Percentiles rank a stretch among this genome's conserved stretches.
Conservation (phyloP, 2,113 vertebrate genomes). For the Amia ocellicauda region DNA sequence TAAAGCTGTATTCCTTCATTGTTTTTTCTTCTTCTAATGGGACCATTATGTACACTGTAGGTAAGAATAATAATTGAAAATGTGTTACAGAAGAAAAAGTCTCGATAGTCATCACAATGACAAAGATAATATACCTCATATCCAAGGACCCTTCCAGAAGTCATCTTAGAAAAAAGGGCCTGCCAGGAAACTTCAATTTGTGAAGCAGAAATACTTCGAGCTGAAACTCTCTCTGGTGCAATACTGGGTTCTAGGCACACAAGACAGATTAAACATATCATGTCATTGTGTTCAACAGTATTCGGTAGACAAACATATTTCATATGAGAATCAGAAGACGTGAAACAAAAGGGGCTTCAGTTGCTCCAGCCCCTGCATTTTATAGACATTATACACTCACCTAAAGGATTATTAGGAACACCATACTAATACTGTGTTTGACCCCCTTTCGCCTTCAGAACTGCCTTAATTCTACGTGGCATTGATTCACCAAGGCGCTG, state of each 20-base stretch:
- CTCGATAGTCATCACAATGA: constrained; percentile 1
- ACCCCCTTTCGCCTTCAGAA: no score
- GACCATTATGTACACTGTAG: not conserved
- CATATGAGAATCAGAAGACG: no score
- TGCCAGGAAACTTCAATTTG: constrained; percentile 85
- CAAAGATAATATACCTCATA: constrained; percentile 78
- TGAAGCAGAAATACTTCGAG: constrained; percentile 78
- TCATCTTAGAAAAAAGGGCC: constrained; percentile 64
- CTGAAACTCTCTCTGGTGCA: constrained; percentile 70
- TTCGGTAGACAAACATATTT: constrained; percentile 44
- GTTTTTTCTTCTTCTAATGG: not conserved
- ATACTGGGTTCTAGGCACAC: constrained; percentile 76
- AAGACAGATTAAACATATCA: constrained; percentile 37
- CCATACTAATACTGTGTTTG: no score
- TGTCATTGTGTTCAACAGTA: constrained; percentile 33
- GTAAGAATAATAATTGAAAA: not conserved
- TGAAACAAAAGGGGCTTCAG: no score
- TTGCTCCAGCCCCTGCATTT: no score
- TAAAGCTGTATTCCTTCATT: not conserved
- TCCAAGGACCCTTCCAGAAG: constrained; percentile 82
- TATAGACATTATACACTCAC: no score
- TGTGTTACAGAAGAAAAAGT: not conserved
- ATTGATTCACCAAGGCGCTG: no score
- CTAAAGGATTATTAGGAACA: no score
- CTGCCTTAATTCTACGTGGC: no score